These are phyloP conservation scores for Opisthograptis luteolata DNA, from an alignment of 2,888 invertebrate species.

Conservation along the genomic window DNA sequence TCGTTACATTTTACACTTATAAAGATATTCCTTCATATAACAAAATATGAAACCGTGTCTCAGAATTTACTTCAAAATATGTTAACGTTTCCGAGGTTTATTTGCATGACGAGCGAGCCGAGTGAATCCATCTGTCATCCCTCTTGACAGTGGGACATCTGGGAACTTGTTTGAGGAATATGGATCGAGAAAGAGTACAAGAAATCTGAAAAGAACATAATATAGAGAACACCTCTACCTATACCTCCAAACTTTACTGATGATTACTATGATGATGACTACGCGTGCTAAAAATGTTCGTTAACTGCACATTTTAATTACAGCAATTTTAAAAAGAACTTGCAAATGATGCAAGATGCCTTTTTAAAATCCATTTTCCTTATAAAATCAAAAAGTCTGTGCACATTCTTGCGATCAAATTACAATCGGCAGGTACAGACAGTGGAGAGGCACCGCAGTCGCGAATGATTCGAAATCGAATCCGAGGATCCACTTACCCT, in stretches of 20 bases:
- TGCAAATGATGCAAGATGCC: background rate
- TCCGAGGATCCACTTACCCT: background rate
- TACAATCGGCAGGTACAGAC: background rate
- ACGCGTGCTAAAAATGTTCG: too few species aligned
- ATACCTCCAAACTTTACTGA: too few species aligned
- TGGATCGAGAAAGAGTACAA: background rate
- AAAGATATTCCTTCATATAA: too few species aligned
- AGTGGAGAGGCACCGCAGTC: background rate
- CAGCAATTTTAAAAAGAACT: background rate
- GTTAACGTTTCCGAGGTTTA: background rate
- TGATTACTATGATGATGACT: too few species aligned
- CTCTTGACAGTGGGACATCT: background rate
- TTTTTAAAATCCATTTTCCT: background rate
- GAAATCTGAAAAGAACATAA: too few species aligned
- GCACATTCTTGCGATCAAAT: conserved; percentile 4
- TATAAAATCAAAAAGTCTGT: background rate
- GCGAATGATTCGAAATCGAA: background rate
- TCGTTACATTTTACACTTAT: too few species aligned
- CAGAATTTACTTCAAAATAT: background rate
- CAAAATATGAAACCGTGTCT: background rate
- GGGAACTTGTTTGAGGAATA: too few species aligned
- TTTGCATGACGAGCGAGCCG: conserved; percentile 1
- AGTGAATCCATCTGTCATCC: conserved; percentile 1
- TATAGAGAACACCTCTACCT: too few species aligned
- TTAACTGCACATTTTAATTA: too few species aligned